Evolutionary conservation across 2,797 vertebrate genomes (phyloP), one percentile per base, ranked within the genome.

Genomic region (Brachymystax lenok): DNA sequence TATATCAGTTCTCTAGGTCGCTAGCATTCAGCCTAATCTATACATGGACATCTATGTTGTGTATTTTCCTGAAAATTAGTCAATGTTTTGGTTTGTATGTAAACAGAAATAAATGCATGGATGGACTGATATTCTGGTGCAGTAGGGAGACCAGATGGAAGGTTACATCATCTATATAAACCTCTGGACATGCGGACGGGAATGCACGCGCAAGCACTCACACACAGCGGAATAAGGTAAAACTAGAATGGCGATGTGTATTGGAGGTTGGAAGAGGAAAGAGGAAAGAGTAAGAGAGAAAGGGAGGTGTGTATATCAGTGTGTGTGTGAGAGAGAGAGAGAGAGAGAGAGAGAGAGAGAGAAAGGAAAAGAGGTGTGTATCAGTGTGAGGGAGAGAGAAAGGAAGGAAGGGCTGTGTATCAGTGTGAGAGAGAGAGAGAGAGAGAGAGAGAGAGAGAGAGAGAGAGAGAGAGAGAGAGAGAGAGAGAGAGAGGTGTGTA

Each of bases 181-280:
- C 4, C 0, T 27, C 24, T 13, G 13, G 40, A 33, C 56, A 69
- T 28, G 30, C 13, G 21, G 46, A 33, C 71, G n/a, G 54, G 21
- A 7, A 63, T 51, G 30, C 71, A 61, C 28, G 30, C 50, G 1
- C n/a, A 72, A 4, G 54, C 70, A 14, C 70, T 71, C 74, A 50
- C 74, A 56, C 71, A 27, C 59, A 80, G 19, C 28, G 16, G 83
- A 83, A 85, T 87, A 85, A 74, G 81, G 82, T 85, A 80, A 87
- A 35, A 52, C 59, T 67, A 14, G 70, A 67, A 54, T n/a, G 66
- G 51, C 17, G 40, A 50, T 75, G 59, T 68, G 61, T 54, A 40
- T 30, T 17, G 46, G 51, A 24, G 63, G 30, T 40, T 28, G 21
- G 21, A 14, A 73, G 64, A 51, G 66, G 27, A 67, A 14, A 73